Conservation (phyloP, 2,797 vertebrate genomes). For the Falco peregrinus region DNA sequence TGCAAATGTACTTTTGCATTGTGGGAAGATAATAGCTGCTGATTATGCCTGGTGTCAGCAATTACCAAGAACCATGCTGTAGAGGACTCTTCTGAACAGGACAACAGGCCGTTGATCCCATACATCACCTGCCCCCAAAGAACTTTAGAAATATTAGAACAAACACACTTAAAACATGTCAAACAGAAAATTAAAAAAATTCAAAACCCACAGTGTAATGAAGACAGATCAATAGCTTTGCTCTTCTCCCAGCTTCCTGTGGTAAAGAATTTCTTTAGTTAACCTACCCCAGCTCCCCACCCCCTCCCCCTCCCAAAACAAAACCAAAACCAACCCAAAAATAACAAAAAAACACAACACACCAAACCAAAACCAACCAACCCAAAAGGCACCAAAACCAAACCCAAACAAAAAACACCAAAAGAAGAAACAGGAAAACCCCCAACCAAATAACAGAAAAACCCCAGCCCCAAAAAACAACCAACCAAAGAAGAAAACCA, state of each 20-base stretch:
- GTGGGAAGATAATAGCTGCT: background rate
- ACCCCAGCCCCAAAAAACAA: background rate
- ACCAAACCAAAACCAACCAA: too few species aligned
- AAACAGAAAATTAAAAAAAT: background rate
- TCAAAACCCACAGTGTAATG: background rate
- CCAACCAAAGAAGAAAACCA: background rate
- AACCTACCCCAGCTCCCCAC: background rate
- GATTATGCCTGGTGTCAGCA: background rate
- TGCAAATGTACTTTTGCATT: background rate
- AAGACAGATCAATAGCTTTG: background rate
- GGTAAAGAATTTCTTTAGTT: background rate
- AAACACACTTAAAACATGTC: background rate
- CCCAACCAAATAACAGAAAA: background rate
- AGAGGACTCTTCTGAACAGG: background rate
- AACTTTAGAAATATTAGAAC: background rate
- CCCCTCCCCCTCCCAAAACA: too few species aligned
- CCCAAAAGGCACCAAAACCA: too few species aligned
- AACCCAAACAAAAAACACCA: rapidly evolving
- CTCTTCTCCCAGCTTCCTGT: background rate
- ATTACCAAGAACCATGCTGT: background rate
- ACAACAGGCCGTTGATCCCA: background rate
- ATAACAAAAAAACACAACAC: background rate
- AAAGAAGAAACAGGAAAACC: background rate
- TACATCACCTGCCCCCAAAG: background rate
- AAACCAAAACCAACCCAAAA: rapidly evolving